These are phyloP conservation scores for Argentina silus DNA, from an alignment of 2,797 vertebrate genomes.

Conservation along the genomic window DNA sequence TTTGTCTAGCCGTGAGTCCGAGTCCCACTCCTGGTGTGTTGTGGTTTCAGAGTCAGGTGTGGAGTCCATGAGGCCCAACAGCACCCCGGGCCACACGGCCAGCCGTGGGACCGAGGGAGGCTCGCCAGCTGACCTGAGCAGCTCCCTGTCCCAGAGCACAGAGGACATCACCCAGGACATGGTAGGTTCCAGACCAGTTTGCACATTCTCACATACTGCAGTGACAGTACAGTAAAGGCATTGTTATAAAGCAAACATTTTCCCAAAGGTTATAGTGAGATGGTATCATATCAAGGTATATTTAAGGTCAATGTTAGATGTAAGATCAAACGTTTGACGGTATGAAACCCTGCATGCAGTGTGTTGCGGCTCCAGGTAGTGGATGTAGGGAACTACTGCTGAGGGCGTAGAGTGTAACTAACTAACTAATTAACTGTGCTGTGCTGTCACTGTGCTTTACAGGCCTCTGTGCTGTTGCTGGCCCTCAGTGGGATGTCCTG, in stretches of 20 bases:
- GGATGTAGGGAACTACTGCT: background rate
- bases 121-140: conserved; percentile 85
- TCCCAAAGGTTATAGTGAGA: too few species aligned
- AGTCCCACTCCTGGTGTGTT: conserved; percentile 7
- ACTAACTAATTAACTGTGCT: background rate
- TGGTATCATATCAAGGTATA: too few species aligned
- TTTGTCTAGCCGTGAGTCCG: too few species aligned
- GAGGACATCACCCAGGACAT: conserved; percentile 82
- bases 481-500: conserved; percentile 81
- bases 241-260: too few species aligned
- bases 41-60: conserved; percentile 81
- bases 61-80: conserved; percentile 79
- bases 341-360: too few species aligned
- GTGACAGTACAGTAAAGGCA: background rate
- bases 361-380: too few species aligned
- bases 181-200: conserved; percentile 71
- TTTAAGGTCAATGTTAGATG: too few species aligned
- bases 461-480: conserved; percentile 89
- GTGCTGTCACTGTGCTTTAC: conserved; percentile 22
- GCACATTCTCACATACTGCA: background rate
- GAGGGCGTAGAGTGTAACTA: background rate
- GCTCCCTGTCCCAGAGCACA: conserved; percentile 84
- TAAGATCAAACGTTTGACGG: too few species aligned
- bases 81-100: conserved; percentile 53
- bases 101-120: conserved; percentile 76